These are phyloP conservation scores for Metopolophium dirhodum DNA, from an alignment of 1,140 invertebrate genomes.

Conservation along the genomic window DNA sequence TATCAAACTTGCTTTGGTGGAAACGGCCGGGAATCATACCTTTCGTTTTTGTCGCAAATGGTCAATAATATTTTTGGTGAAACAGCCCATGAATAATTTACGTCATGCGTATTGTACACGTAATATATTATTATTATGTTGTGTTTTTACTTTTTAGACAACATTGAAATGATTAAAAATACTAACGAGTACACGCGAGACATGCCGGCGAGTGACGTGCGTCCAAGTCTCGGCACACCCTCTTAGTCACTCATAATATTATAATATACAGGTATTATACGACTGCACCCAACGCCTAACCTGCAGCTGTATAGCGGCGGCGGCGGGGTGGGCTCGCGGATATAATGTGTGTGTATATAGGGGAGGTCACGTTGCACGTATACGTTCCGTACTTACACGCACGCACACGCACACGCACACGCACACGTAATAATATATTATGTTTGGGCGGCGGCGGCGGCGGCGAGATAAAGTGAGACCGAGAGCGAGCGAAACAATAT, in stretches of 20 bases:
- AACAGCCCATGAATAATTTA: too few relatives aligned
- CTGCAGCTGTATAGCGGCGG: background rate
- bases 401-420: background rate
- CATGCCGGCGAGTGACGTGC: background rate
- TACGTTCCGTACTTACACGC: background rate
- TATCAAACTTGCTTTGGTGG: too few relatives aligned
- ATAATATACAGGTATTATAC: background rate
- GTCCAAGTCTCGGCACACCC: background rate
- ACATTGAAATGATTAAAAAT: too few relatives aligned
- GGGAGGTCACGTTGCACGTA: slow-evolving; percentile 22
- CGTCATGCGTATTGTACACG: too few relatives aligned
- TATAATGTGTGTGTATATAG: background rate
- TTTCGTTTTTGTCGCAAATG: too few relatives aligned
- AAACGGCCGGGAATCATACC: too few relatives aligned
- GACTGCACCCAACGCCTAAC: background rate
- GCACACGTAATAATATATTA: too few relatives aligned
- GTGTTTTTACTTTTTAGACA: too few relatives aligned
- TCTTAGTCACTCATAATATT: too few relatives aligned
- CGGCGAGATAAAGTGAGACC: background rate
- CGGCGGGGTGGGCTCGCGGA: background rate
- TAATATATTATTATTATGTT: too few relatives aligned
- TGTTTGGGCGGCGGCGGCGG: background rate
- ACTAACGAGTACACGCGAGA: background rate
- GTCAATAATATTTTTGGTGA: too few relatives aligned
- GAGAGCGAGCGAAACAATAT: background rate